A percentile compares a stretch with the other conserved stretches of the same genome.
Evolutionary conservation across 2,888 invertebrate species (phyloP).

Genomic region (Aleiodes testaceus): DNA sequence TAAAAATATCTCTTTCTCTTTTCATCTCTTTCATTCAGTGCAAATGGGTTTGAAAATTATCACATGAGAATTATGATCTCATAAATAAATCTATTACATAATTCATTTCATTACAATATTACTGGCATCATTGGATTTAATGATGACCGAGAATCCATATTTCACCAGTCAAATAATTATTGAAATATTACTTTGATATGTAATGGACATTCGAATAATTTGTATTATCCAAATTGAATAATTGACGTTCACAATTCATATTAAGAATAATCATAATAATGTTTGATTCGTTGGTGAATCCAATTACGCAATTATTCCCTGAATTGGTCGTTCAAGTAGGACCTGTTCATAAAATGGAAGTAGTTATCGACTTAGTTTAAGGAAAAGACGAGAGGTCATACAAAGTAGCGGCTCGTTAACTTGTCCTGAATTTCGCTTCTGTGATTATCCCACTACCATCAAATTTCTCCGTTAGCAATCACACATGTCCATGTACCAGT

Average conservation of each 20-base stretch:
- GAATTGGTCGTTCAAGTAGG: not conserved
- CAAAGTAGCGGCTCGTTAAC: slow-evolving; percentile 56
- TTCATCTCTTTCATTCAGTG: no score
- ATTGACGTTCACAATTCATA: no score
- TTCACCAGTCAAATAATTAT: slow-evolving; percentile 4
- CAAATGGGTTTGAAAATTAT: no score
- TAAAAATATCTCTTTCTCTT: no score
- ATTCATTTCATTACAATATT: not conserved
- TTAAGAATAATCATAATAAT: no score
- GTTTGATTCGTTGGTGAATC: no score
- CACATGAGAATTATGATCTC: no score
- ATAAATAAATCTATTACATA: not conserved
- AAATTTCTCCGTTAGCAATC: slow-evolving; percentile 3
- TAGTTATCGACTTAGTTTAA: slow-evolving; percentile 39
- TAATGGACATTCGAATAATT: not conserved
- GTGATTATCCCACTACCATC: slow-evolving; percentile 50
- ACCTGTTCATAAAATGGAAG: not conserved
- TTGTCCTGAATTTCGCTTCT: slow-evolving; percentile 48
- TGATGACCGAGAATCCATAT: not conserved
- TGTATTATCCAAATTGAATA: no score
- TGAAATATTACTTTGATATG: not conserved
- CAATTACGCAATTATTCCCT: not conserved
- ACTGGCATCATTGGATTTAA: not conserved
- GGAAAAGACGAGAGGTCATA: slow-evolving; percentile 51
- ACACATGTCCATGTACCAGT: slow-evolving; percentile 3